Percentiles rank a stretch among this genome's conserved stretches.
These are phyloP conservation scores for Zaprionus ornatus DNA, from an alignment of 1,140 invertebrate genomes.

Conservation along the genomic window DNA sequence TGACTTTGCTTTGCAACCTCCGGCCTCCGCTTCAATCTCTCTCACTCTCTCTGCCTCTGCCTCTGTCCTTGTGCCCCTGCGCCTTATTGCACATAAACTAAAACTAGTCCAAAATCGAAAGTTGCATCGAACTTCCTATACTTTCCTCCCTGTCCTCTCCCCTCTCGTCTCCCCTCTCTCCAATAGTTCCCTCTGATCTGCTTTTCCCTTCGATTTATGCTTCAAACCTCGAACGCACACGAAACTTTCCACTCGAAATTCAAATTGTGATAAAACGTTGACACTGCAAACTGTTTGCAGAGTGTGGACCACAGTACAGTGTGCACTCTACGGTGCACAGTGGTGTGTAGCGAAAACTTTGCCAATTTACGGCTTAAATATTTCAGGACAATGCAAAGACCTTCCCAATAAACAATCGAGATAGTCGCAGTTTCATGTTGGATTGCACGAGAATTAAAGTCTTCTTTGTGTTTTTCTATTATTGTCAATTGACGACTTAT, in stretches of 20 bases:
- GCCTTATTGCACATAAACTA: conserved; percentile 42
- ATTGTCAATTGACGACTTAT: no score
- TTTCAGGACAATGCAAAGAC: no score
- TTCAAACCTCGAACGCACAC: neutral
- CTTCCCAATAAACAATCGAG: no score
- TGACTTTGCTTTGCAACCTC: conserved; percentile 36
- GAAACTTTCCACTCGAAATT: conserved; percentile 5
- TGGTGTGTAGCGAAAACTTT: neutral
- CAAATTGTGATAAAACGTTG: conserved; percentile 28
- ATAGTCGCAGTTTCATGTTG: no score
- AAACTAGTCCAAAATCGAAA: conserved; percentile 73
- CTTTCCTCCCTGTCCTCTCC: neutral
- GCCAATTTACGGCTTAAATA: no score
- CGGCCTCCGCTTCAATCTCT: neutral
- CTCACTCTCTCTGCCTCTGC: conserved; percentile 1
- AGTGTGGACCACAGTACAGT: neutral
- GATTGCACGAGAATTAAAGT: no score
- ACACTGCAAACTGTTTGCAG: conserved; percentile 7
- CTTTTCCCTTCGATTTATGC: conserved; percentile 34
- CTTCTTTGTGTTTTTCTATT: no score
- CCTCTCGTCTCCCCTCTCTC: neutral
- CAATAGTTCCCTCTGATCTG: neutral
- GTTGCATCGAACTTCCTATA: conserved; percentile 62
- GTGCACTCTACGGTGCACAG: neutral
- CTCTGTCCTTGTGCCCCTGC: neutral